Evolutionary conservation across 1,140 invertebrate genomes (phyloP), one percentile per base, ranked within the genome.

Genomic region (Diabrotica undecimpunctata): DNA sequence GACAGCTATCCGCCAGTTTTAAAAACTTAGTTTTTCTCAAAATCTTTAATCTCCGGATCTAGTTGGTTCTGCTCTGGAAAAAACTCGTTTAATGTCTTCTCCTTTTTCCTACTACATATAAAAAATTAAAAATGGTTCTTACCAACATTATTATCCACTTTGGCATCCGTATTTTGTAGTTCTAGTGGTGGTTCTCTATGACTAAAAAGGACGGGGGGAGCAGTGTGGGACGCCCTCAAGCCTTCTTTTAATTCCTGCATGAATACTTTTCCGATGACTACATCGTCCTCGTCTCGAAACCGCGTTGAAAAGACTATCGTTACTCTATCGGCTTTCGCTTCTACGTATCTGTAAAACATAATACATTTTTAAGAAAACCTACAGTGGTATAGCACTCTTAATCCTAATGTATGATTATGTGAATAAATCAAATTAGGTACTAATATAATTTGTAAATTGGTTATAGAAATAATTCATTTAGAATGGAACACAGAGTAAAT

Each of bases 161-260:
- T 87, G 51, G 96, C 97, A 78, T 96, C 94, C 12, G 94, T 94
- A 77, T 96, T 93, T 74, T 94, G 88, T 39, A 99, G 83, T 81
- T 99, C 97, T 77, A 95, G 77, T 0, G 98, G 97, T 12, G 97
- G 97, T 79, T 99, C 97, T 75, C 91, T 89, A 79, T 97, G 94
- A 79, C 91, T 95, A 81, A 97, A 97, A 67, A 97, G 81, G 72
- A 85, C 84, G 83, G 94, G 90, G 72, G 94, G 89, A 77, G 95
- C 89, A 61, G 97, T 98, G 76, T 99, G 96, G 71, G 93, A 96
- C 13, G 96, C 96, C 79, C 96, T 87, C 70, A 97, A 85, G 2
- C 97, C 97, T 84, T 99, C 97, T 79, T 97, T 97, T 70, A 99
- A 90, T 83, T 99, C 97, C 83, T 95, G 96, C 87, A 99, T 93